A percentile compares a stretch with the other conserved stretches of the same genome.
phyloP scores from a whole-genome alignment of 64 coral and sea anemone genomes.

The Montipora foliosa region DNA sequence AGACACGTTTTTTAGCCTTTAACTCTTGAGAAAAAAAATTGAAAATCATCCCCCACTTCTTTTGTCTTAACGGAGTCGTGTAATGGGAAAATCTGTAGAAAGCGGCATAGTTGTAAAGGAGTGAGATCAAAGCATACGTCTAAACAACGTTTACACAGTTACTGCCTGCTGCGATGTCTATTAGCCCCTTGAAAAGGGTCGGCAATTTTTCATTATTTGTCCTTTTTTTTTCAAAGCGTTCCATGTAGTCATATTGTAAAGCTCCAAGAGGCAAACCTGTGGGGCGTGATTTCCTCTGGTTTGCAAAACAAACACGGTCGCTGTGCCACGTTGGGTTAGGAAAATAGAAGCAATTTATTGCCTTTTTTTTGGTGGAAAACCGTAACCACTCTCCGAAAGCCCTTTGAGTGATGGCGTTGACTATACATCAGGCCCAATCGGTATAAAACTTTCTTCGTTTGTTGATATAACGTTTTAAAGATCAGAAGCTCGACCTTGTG shows the following conservation, averaged over 20 bases:
- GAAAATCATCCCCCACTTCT: conserved; percentile 29
- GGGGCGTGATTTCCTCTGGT: background rate
- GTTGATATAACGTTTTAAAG: background rate
- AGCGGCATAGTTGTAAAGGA: conserved; percentile 14
- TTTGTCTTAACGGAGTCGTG: conserved; percentile 22
- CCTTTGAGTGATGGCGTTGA: background rate
- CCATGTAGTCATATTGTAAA: conserved; percentile 11
- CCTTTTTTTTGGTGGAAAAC: background rate
- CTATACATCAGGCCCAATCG: background rate
- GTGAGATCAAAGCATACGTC: conserved; percentile 7
- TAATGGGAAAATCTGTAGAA: conserved; percentile 21
- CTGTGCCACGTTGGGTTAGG: background rate
- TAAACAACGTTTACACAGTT: conserved; percentile 41
- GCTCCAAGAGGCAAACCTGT: background rate
- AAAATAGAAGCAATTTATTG: background rate
- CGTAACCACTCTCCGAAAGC: background rate
- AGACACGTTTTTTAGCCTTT: background rate
- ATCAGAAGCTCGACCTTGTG: background rate
- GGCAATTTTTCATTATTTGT: conserved; percentile 14
- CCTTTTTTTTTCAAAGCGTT: conserved; percentile 1
- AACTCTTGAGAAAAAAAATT: background rate
- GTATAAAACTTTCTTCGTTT: background rate
- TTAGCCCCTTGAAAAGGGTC: conserved; percentile 46
- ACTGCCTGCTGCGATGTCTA: conserved; percentile 32
- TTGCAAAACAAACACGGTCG: background rate